A percentile compares a stretch with the other conserved stretches of the same genome.
phyloP scores from a whole-genome alignment of 2,888 invertebrate species.

The Thymelicus lineola region DNA sequence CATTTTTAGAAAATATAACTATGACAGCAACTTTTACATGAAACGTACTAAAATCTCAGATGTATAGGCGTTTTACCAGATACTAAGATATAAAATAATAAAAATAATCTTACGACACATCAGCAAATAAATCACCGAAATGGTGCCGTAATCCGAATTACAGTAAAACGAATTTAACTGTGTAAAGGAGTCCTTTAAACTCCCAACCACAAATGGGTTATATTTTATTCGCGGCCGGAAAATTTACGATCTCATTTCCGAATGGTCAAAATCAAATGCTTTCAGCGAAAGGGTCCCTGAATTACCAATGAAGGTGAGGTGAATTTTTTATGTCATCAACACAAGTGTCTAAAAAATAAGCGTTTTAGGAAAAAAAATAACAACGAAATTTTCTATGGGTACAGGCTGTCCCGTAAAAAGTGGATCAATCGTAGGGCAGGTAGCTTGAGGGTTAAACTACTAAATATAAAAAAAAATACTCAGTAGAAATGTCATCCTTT shows the following conservation, averaged over 20 bases:
- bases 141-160: slow-evolving; percentile 14
- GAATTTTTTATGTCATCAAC: not conserved
- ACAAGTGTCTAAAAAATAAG: not conserved
- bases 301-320: not conserved
- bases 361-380: no score
- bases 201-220: slow-evolving; percentile 38
- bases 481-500: no score
- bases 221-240: slow-evolving; percentile 27
- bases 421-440: no score
- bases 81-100: no score
- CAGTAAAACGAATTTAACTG: slow-evolving; percentile 17
- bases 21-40: no score
- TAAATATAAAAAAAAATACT: no score
- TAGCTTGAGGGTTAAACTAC: no score
- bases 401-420: no score
- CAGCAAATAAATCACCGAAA: slow-evolving; percentile 8
- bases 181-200: slow-evolving; percentile 23
- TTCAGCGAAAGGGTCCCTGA: slow-evolving; percentile 3
- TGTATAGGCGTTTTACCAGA: no score
- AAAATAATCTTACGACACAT: not conserved
- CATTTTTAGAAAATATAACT: no score
- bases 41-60: no score
- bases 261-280: slow-evolving; percentile 36
- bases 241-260: slow-evolving; percentile 43
- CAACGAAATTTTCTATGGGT: no score